Percentiles rank a stretch among this genome's conserved stretches.
These are phyloP conservation scores for Calidris pygmaea DNA, from an alignment of 2,113 vertebrate species.

Conservation along the genomic window DNA sequence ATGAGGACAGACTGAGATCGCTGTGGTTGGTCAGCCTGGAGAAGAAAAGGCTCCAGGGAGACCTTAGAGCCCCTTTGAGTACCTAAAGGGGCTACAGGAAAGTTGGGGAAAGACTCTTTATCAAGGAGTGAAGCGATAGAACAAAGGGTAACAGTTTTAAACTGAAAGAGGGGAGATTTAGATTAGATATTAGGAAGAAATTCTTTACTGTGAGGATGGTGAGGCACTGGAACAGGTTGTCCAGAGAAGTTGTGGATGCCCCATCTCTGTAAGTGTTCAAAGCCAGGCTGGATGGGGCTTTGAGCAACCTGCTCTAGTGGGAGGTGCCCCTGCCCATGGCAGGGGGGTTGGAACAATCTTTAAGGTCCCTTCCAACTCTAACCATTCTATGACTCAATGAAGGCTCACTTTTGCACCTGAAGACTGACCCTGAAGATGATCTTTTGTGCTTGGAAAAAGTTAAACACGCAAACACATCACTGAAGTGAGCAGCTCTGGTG, in stretches of 20 bases:
- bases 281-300: not conserved
- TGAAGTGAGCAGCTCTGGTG: rapidly evolving
- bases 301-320: not conserved
- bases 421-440: not conserved
- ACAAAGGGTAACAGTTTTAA: not conserved
- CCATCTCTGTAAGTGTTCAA: not conserved
- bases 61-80: not conserved
- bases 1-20: not conserved
- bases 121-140: not conserved
- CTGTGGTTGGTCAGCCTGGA: not conserved
- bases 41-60: not conserved
- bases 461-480: no score
- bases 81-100: not conserved
- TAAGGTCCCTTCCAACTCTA: not conserved
- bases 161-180: not conserved
- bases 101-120: not conserved
- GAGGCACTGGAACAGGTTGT: not conserved
- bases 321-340: not conserved
- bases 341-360: not conserved
- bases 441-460: not conserved
- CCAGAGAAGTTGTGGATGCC: not conserved
- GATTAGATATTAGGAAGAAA: not conserved
- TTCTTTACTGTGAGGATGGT: not conserved
- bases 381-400: not conserved
- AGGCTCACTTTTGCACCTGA: not conserved